Base-by-base conservation (phyloP, 2,113 vertebrate species). In the Chaenogobius annularis region DNA sequence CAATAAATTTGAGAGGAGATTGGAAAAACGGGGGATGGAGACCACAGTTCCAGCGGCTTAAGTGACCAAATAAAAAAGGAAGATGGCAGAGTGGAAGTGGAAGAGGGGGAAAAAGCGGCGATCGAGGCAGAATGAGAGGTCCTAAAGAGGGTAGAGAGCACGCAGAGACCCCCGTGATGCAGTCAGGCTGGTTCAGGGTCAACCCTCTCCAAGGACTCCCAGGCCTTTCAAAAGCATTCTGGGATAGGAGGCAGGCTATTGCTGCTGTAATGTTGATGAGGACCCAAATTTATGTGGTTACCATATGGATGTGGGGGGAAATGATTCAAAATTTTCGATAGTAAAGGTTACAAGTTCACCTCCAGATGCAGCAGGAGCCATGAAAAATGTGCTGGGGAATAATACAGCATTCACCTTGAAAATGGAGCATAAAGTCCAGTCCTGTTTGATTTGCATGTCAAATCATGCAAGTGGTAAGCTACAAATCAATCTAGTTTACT, bases 1-100 rank as follows among this genome's bases (percentile, higher is more conserved):
- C 92, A 93, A 94, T 94, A 94, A 94, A 94, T 94, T 93, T 94
- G 90, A 93, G 87, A 91, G 87, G 89, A 93, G 92, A 94, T 94
- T 94, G 93, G 91, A 93, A 94, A 93, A 94, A 92, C 88, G 90
- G 89, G 86, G 90, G 87, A 92, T 90, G 88, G 91, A 91, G 87
- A 88, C 91, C 83, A 87, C 85, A 85, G 88, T 87, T 90, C 89
- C 83, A 77, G 83, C 74, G 90, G 86, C 89, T 93, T 93, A 93
- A 92, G 92, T 93, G 92, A 91, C 92, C 92, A 91, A 94, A 89
- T 91, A 92, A 93, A 92, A 87, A 75, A 79, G 81, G 79, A 78
- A 85, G 78, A 84, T 83, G 82, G 87, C 83, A 78, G 80, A 82
- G 81, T 83, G 78, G 83, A 75, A 83, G 79, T 85, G 81, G 82